phyloP scores from a whole-genome alignment of 2,888 invertebrate species.

The Acleris cristana region DNA sequence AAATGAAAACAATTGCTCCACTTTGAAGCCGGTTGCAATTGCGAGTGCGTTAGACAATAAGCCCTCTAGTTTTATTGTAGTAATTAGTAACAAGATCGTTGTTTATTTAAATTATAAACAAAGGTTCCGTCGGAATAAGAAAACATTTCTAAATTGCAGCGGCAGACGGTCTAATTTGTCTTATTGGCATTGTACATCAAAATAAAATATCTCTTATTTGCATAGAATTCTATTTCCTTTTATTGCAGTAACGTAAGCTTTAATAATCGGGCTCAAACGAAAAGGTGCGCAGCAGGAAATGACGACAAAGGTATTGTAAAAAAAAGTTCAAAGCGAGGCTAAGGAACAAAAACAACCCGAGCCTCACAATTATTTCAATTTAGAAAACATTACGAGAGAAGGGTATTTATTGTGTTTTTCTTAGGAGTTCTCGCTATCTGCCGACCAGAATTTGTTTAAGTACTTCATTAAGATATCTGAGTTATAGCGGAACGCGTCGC shows the following conservation, averaged over 20 bases:
- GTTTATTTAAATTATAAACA: neutral
- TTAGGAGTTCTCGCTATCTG: conserved; percentile 23
- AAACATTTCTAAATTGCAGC: neutral
- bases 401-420: conserved; percentile 35
- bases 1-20: no score
- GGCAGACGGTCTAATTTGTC: conserved; percentile 15
- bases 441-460: conserved; percentile 30
- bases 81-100: neutral
- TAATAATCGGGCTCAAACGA: conserved; percentile 30
- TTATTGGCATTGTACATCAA: conserved; percentile 16
- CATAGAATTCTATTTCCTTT: conserved; percentile 29
- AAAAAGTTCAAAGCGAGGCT: conserved; percentile 31
- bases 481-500: conserved; percentile 60
- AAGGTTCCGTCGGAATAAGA: neutral
- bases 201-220: conserved; percentile 21
- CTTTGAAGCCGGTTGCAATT: no score
- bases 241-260: conserved; percentile 22
- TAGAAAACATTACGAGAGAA: conserved; percentile 30
- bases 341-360: conserved; percentile 19
- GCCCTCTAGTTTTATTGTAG: neutral
- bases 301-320: conserved; percentile 31
- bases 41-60: no score
- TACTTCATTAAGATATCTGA: conserved; percentile 61
- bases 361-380: conserved; percentile 27
- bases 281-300: conserved; percentile 27